These are phyloP conservation scores for Siphlonurus alternatus DNA, from an alignment of 2,888 invertebrate genomes.

Conservation along the genomic window DNA sequence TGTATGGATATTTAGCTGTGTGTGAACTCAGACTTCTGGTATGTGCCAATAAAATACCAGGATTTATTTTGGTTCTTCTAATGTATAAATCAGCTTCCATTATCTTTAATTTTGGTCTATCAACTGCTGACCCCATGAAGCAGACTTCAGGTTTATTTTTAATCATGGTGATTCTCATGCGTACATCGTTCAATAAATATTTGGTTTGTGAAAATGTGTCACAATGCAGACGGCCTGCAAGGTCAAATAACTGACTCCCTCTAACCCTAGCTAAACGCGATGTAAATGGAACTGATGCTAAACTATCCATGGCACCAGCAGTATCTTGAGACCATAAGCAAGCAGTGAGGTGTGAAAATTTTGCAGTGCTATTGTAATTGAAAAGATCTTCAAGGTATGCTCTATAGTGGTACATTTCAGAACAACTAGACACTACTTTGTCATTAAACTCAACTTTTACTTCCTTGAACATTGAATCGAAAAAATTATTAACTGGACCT, in stretches of 20 bases:
- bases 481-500: no score
- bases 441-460: no score
- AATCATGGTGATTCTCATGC: background rate
- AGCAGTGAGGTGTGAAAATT: no score
- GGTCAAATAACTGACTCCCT: background rate
- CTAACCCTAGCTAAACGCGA: background rate
- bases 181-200: slow-evolving; percentile 1
- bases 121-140: background rate
- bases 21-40: background rate
- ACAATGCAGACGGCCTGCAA: background rate
- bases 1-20: slow-evolving; percentile 1
- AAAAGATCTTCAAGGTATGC: no score
- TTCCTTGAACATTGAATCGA: no score
- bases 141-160: background rate
- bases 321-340: no score
- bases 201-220: background rate
- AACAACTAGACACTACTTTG: no score
- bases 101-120: background rate
- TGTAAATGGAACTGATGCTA: no score
- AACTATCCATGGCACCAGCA: no score
- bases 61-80: background rate
- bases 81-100: background rate
- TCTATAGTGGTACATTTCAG: no score
- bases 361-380: no score
- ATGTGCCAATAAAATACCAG: background rate